Evolutionary conservation across 1,140 invertebrate species (phyloP), one percentile per base, ranked within the genome.

Genomic region (Probaryconus sp.): DNA sequence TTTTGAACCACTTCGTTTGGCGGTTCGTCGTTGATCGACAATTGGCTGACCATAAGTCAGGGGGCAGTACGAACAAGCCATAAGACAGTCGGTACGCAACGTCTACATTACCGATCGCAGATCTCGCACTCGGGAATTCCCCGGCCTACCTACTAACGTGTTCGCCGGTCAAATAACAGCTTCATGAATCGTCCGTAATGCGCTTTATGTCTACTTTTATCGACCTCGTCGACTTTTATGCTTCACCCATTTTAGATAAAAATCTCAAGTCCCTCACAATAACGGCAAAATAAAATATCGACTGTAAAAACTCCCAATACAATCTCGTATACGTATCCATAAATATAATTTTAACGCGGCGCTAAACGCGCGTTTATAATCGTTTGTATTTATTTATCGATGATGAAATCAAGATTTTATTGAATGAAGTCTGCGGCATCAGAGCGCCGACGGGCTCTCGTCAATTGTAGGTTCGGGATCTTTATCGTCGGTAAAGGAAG

Each of bases 401-500:
- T 14, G 63, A 51, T 65, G 17, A 28, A 67, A 67, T 56, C 63
- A 18, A 14, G 30, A 31, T 70, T 69, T 76, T 72, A 77, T 78
- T 78, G 72, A 80, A 70, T 45, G 45, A 47, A 47, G 37, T 16
- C 38, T 43, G 58, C 5, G 28, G 35, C 53, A 47, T 55, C 68
- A 11, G 14, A 70, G 37, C 70, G 68, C 76, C 74, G 68, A 73
- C 67, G 71, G 50, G 45, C 71, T 69, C 78, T 78, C 81, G 84
- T 85, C 81, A 85, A 84, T 80, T 81, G 67, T 64, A 75, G 77
- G 71, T 79, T 79, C 65, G 75, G 82, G 78, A 86, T 87, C 82
- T 88, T 88, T 88, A 88, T 88, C 86, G 85, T 82, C 75, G 83
- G 84, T 86, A 87, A 85, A 87, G 82, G 83, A 87, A 87, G 87